These are phyloP conservation scores for Drepanosiphum platanoidis DNA, from an alignment of 2,888 invertebrate genomes.

Conservation along the genomic window DNA sequence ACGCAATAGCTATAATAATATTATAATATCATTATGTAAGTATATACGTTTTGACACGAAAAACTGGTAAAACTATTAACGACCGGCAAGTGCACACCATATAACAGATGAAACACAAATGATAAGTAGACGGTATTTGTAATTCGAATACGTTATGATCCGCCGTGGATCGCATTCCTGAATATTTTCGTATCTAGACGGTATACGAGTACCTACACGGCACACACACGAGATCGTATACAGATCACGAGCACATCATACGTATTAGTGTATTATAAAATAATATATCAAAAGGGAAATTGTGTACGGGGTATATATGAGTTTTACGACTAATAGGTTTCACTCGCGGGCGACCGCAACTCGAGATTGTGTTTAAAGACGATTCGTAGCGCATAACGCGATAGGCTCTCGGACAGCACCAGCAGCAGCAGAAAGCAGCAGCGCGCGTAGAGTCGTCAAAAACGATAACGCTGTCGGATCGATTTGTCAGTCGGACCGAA, in stretches of 20 bases:
- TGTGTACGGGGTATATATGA: neutral
- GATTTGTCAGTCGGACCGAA: neutral
- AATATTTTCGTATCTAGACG: neutral
- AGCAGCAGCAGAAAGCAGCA: neutral
- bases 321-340: neutral
- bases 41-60: neutral
- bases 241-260: neutral
- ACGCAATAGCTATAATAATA: neutral
- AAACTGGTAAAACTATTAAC: neutral
- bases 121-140: neutral
- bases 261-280: neutral
- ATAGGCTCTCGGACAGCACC: neutral
- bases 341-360: neutral
- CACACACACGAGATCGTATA: neutral
- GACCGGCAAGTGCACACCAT: neutral
- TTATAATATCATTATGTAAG: neutral
- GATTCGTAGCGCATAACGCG: neutral
- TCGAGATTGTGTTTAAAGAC: neutral
- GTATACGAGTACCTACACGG: too few species aligned
- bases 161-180: neutral
- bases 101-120: neutral
- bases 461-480: neutral
- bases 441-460: neutral
- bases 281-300: neutral
- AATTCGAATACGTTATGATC: slow-evolving; percentile 1